A percentile compares a stretch with the other conserved stretches of the same genome.
Conservation (phyloP, 2,797 vertebrate species). For the Falco cherrug region DNA sequence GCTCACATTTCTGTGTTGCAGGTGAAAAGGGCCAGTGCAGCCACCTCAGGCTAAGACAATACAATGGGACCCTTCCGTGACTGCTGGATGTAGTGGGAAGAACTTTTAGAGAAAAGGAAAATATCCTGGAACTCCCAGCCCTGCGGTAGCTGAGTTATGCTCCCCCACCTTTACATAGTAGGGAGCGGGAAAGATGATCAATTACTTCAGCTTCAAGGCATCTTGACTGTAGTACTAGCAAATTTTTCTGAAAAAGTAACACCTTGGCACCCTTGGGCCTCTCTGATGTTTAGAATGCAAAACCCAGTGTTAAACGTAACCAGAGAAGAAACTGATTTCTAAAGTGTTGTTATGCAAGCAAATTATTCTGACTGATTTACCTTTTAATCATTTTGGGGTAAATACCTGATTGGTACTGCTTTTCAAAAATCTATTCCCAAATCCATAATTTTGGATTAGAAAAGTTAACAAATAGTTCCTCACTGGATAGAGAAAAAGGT, state of each 20-base stretch:
- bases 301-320: background rate
- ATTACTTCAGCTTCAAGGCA: background rate
- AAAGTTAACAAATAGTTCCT: background rate
- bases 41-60: background rate
- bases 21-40: background rate
- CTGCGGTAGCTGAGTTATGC: background rate
- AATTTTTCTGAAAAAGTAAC: background rate
- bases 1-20: background rate
- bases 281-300: background rate
- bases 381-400: background rate
- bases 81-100: background rate
- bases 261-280: background rate
- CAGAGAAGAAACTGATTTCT: background rate
- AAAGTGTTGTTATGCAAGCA: background rate
- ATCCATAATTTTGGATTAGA: background rate
- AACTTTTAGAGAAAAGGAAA: background rate
- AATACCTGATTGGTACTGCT: background rate
- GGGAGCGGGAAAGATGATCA: background rate
- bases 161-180: no score
- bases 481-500: background rate
- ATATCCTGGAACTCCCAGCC: background rate
- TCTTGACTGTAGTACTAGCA: background rate
- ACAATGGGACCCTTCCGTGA: background rate
- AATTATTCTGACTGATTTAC: background rate
- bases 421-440: background rate